Evolutionary conservation across 2,888 invertebrate species (phyloP), one percentile per base, ranked within the genome.

Genomic region (Ectemnius continuus): DNA sequence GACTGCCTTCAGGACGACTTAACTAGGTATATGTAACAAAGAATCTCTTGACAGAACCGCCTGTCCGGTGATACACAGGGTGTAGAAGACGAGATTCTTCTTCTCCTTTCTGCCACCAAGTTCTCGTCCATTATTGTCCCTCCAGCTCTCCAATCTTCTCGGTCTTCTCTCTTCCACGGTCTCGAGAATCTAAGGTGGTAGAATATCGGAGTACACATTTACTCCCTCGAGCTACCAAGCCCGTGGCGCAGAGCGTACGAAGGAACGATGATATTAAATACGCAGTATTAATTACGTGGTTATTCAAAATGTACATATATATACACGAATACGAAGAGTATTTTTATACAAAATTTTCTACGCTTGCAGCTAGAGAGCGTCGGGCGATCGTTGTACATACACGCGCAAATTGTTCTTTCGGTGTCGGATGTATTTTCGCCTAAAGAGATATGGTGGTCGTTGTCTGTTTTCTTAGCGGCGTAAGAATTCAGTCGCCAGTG

Each of bases 271-370:
- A 89, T 87, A 88, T 87, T 88, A 88, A 85, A 83, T 82, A 85
- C 86, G 84, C 90, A 91, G 91, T 91, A 91, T 91, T 91, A 90
- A 86, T 85, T 81, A 86, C 82, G 80, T 81, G 78, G 75, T 86
- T 85, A 89, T 85, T 86, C 86, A 82, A 86, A 85, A 84, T 87
- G 86, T 87, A 89, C 81, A 88, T 87, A 87, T 81, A 84, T 83
- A 83, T 59, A 84, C 80, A 84, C 78, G 82, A 86, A 84, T 80
- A 85, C 79, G 85, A 86, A 87, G 84, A 79, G 88, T 91, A 91
- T 91, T 91, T 90, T 91, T 91, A 90, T 91, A 91, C 87, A 86
- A 90, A 90, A 91, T 89, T 89, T 90, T 90, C 87, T 87, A 88
- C 80, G 82, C 85, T 86, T 84, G 83, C 82, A 79, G 80, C 76